Base-by-base conservation (phyloP, 2,888 invertebrate species). In the Criorhina ranunculi region DNA sequence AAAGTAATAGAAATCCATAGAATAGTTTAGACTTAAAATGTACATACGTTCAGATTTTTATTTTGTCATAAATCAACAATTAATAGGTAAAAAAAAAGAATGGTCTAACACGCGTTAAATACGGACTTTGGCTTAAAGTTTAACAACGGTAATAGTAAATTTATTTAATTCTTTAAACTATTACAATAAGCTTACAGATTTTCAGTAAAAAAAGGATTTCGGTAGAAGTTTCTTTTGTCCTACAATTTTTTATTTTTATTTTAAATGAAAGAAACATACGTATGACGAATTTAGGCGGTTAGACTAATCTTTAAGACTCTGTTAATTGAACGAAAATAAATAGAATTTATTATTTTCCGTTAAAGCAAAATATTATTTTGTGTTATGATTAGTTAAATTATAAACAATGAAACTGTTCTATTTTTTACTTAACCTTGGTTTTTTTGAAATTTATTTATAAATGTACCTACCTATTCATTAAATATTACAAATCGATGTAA, bases 1-100 rank as follows among this genome's bases (percentile, higher is more conserved):
- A 2, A 70, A 79, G n/a, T 42, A 70, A n/a, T 77, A 73, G 37
- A 6, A 37, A n/a, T 3, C 11, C 35, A 17, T 72, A 64, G 60
- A 73, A 35, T 79, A 79, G 35, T 73, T 83, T 73, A 73, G 46
- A 8, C 7, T 69, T 69, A 85, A 69, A 85, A 24, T 4, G 4
- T 85, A 85, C 57, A 85, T 75, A 85, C 33, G 37, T 53, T 70
- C 57, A 49, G 29, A 51, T 57, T 49, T 3, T 42, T 69, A 11
- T 40, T 70, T 64, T 76, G 33, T 70, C 29, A 53, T 46, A 55
- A 66, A 40, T 40, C 12, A n/a, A 51, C 35, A 42, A 29, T 31
- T 17, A 2, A 35, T 7, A 40, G 57, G 24, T 24, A 19, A 17
- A 57, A 8, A 37, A 57, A 0, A 40, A 24, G 0, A 40, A 59